Evolutionary conservation across 2,888 invertebrate species (phyloP).

Genomic region (Chrysolina americana): DNA sequence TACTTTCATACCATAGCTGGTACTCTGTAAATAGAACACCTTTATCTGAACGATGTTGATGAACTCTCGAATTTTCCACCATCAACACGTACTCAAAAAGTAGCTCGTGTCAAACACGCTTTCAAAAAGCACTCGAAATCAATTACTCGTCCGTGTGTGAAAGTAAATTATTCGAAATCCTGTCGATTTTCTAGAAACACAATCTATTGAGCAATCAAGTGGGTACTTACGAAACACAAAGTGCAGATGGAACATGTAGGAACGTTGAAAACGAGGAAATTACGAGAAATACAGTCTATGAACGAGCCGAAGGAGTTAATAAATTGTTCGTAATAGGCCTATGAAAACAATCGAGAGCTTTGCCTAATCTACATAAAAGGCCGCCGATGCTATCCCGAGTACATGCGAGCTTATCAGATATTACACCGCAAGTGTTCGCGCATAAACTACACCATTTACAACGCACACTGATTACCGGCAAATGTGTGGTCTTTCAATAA

Average conservation of each 20-base stretch:
- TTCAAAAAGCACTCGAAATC: conserved; percentile 13
- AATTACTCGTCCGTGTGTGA: neutral
- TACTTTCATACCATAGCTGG: no score
- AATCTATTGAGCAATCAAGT: conserved; percentile 21
- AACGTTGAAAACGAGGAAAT: conserved; percentile 22
- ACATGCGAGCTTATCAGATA: conserved; percentile 46
- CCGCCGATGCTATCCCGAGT: conserved; percentile 41
- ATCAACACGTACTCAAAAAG: neutral
- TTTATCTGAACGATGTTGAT: neutral
- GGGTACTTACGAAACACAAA: conserved; percentile 14
- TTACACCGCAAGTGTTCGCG: conserved; percentile 45
- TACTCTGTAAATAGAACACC: no score
- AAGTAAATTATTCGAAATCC: conserved; percentile 12
- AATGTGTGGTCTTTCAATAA: conserved; percentile 51
- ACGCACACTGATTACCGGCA: conserved; percentile 48
- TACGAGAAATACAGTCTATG: conserved; percentile 13
- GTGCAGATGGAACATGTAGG: conserved; percentile 8
- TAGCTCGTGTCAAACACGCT: conserved; percentile 11
- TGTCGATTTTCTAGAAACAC: conserved; percentile 12
- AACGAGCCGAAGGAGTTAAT: neutral
- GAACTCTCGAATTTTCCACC: neutral
- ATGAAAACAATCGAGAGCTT: conserved; percentile 32
- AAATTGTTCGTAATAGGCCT: conserved; percentile 23
- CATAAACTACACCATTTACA: conserved; percentile 52
- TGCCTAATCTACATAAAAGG: conserved; percentile 37